Base-by-base conservation (phyloP, 2,797 vertebrate species). In the Champsocephalus esox region DNA sequence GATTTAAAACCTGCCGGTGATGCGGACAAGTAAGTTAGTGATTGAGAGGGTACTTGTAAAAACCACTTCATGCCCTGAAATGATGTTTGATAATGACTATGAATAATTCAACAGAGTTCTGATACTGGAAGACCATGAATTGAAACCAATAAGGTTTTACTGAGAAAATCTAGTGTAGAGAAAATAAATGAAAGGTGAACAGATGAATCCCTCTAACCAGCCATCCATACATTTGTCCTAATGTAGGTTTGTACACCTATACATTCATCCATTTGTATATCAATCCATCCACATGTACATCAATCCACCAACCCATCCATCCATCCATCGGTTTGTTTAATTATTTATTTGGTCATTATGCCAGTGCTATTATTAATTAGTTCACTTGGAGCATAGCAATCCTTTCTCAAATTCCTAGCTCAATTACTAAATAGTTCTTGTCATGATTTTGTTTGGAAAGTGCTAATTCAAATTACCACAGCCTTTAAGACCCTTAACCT, bases 1-100 rank as follows among this genome's bases (percentile, higher is more conserved):
- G 97, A 92, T 98, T 97, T 89, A 98, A 93, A 85, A 97, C 96
- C 96, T 97, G 89, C 21, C 63, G 1, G 41, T 28, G 44, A 83
- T n/a, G 12, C 56, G 44, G 52, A 66, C 51, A 45, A 62, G 49
- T 52, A 45, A 52, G 55, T 79, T 66, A 70, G 43, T 34, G 57
- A 75, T 58, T 61, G 62, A 79, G 60, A 73, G 38, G 66, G 55
- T 55, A 19, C 86, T 79, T 66, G 69, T 79, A 79, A 64, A 52
- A 86, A 83, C 6, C 55, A 78, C 75, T 83, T 86, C 62, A 77
- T 70, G 79, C 16, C 45, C 45, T 51, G 21, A 17, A 69, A 76
- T 67, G 56, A 83, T 79, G 55, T 63, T 76, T 65, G 63, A 75
- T 73, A 80, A 85, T 68, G 62, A 79, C 62, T 69, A 81, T 82